Evolutionary conservation across 1,140 invertebrate species (phyloP).

Genomic region (Trypoxylus dichotomus): DNA sequence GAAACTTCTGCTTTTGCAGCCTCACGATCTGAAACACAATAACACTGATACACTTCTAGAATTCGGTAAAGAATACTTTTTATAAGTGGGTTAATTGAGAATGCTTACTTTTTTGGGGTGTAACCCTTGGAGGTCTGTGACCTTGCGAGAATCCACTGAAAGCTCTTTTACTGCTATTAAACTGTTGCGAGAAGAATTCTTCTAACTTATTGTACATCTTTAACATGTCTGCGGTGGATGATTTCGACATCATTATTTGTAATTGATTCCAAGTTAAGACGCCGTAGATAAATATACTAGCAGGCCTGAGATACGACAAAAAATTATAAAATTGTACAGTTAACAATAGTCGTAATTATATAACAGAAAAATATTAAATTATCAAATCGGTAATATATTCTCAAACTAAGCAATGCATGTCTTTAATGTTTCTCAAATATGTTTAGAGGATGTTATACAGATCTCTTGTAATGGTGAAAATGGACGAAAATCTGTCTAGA

Average conservation of each 20-base stretch:
- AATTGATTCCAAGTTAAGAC: slow-evolving; percentile 93
- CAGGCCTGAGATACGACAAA: slow-evolving; percentile 63
- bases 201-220: slow-evolving; percentile 97
- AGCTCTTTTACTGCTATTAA: slow-evolving; percentile 88
- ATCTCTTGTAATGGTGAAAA: too few species aligned
- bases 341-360: too few species aligned
- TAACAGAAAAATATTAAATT: too few species aligned
- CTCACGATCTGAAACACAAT: neutral
- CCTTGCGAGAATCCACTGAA: slow-evolving; percentile 61
- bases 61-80: neutral
- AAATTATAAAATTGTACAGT: neutral
- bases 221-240: slow-evolving; percentile 92
- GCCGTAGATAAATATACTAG: slow-evolving; percentile 90
- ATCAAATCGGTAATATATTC: too few species aligned
- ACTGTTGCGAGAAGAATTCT: slow-evolving; percentile 95
- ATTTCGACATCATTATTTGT: slow-evolving; percentile 94
- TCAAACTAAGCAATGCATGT: too few species aligned
- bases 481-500: too few species aligned
- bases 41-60: neutral
- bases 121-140: slow-evolving; percentile 41
- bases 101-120: slow-evolving; percentile 49
- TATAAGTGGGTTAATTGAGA: neutral
- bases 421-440: too few species aligned
- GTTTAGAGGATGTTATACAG: too few species aligned
- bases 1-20: neutral